Base-by-base conservation (phyloP, 2,888 invertebrate genomes). In the Phyllotreta cruciferae region DNA sequence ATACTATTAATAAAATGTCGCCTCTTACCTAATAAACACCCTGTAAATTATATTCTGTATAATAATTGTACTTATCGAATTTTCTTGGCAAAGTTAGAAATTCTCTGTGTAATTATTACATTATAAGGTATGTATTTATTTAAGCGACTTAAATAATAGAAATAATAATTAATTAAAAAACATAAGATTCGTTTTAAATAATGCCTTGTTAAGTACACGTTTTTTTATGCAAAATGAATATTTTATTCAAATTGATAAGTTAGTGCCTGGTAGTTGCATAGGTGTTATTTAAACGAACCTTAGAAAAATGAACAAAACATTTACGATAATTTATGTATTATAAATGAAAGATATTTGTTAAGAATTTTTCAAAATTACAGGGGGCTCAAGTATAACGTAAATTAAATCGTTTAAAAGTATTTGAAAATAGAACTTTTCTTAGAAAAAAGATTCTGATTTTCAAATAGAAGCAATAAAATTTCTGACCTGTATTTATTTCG, bases 51-150 rank as follows among this genome's bases (percentile, higher is more conserved):
- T 50, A 3, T 50, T 38, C 6, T 52, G 37, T 56, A 42, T 50
- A 36, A 56, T 50, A 53, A 45, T 60, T 65, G 68, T 68, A 68
- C 68, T 68, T 68, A 68, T 66, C 60, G 60, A 54, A 62, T 64
- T 66, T 66, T 68, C 64, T 63, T 66, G 49, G 58, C 56, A 45
- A 61, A 66, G 45, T 3, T 11, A 10, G 53, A 41, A 24, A 24
- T 24, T 24, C 24, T 24, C 42, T 57, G 42, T 49, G 41, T 34
- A 56, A 39, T 45, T 50, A 36, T 61, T 64, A 38, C 52, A 52
- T 37, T 52, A 52, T 67, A 65, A 68, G 71, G 70, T 71, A 71
- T 65, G 69, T 71, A 71, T 68, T 66, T 63, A 61, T 64, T 61
- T 65, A 68, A 68, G 71, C 62, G 68, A 71, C 71, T 71, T 71